phyloP scores from a whole-genome alignment of 64 coral and sea anemone species.

The Orbicella faveolata region DNA sequence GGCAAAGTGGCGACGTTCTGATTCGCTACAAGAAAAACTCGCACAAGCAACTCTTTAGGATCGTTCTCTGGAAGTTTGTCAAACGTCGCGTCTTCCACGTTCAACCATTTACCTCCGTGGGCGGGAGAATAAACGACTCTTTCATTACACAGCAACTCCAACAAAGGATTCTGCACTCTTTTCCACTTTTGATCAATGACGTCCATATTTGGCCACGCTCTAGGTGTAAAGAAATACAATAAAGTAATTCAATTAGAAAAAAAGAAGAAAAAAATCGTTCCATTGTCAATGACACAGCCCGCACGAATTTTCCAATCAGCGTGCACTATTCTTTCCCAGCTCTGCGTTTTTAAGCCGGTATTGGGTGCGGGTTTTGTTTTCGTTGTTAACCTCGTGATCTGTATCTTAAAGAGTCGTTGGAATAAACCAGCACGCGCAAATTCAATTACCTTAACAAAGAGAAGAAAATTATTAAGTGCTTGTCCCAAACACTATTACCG shows the following conservation, averaged over 20 bases:
- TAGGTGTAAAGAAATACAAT: not conserved
- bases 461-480: too few relatives aligned
- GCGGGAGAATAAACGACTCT: slow-evolving; percentile 50
- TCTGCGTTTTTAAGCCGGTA: too few relatives aligned
- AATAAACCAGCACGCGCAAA: too few relatives aligned
- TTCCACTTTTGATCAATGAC: slow-evolving; percentile 76
- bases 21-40: slow-evolving; percentile 33
- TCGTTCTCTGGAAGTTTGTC: slow-evolving; percentile 30
- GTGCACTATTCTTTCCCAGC: too few relatives aligned
- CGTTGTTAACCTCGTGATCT: too few relatives aligned
- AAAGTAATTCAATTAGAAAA: not conserved
- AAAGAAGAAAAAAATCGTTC: not conserved
- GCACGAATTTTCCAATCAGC: too few relatives aligned
- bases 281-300: not conserved
- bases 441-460: too few relatives aligned
- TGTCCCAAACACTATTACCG: too few relatives aligned
- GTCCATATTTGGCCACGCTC: slow-evolving; percentile 64
- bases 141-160: slow-evolving; percentile 31
- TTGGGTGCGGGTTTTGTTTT: too few relatives aligned
- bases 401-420: too few relatives aligned
- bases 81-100: slow-evolving; percentile 52
- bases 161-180: slow-evolving; percentile 45
- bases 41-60: slow-evolving; percentile 21
- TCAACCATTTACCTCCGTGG: slow-evolving; percentile 61
- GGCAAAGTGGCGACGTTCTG: slow-evolving; percentile 71